A percentile compares a stretch with the other conserved stretches of the same genome.
phyloP scores from a whole-genome alignment of 2,888 invertebrate species.

The Sminthurinus aureus region DNA sequence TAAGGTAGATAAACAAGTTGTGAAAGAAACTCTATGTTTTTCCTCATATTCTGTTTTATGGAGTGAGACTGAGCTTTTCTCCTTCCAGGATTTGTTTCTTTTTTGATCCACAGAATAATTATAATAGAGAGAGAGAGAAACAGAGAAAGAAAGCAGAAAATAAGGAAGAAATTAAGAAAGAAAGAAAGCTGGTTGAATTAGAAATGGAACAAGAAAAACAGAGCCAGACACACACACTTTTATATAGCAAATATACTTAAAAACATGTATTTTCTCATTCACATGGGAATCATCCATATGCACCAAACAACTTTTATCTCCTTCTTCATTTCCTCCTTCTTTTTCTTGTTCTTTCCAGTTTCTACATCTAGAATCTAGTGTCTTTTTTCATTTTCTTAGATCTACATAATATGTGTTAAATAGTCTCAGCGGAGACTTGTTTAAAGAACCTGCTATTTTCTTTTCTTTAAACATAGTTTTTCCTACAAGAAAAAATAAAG shows the following conservation, averaged over 20 bases:
- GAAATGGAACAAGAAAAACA: not conserved
- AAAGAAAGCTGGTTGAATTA: not conserved
- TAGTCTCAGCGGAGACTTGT: not conserved
- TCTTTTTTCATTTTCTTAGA: not conserved
- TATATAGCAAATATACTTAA: not conserved
- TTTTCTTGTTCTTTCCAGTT: not conserved
- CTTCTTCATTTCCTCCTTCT: not conserved
- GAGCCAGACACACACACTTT: not conserved
- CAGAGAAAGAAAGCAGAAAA: too few species aligned
- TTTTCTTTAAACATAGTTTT: not conserved
- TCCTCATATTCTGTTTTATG: not conserved
- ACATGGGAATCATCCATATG: slow-evolving; percentile 12
- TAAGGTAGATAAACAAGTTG: slow-evolving; percentile 17
- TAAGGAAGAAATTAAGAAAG: not conserved
- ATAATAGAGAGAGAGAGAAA: not conserved
- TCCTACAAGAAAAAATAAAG: not conserved
- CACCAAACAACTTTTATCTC: slow-evolving; percentile 4
- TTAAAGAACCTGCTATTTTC: not conserved
- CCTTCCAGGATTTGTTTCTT: slow-evolving; percentile 15
- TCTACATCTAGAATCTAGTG: too few species aligned
- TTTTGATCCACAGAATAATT: slow-evolving; percentile 7
- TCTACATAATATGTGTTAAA: not conserved
- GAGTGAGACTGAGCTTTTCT: not conserved
- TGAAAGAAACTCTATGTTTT: not conserved
- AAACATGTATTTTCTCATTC: not conserved